Base-by-base conservation (phyloP, 2,113 vertebrate genomes). In the Hymenochirus boettgeri region DNA sequence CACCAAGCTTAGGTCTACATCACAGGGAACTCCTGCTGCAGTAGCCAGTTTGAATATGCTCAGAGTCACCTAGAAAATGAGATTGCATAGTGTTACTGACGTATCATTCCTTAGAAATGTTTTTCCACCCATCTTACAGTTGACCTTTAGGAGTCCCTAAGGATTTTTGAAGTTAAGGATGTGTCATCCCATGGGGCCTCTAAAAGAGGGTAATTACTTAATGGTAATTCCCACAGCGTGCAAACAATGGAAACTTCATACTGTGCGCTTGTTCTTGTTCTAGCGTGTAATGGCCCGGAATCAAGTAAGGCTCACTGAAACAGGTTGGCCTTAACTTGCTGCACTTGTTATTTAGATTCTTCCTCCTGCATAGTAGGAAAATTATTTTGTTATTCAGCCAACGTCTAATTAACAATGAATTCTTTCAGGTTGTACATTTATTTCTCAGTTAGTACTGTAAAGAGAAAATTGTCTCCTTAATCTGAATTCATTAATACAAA, bases 41-140 rank as follows among this genome's bases (percentile, higher is more conserved):
- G 91, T 88, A 1, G 92, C 91, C 82, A 98, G 60, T 78, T 95
- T 91, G 13, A 88, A 97, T 57, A 99, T 73, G 35, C 78, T 87
- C 51, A 96, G 71, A 10, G 91, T 89, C 74, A 90, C 88, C 95
- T 97, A 76, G 31, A 37, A 70, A 42, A 53, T 25, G n/a, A 26
- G 17, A 67, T 29, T 2, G 6, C 18, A 51, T 5, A 35, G 35
- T n/a, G 17, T 65, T 65, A 57, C 13, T 58, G 27, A 27, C 11
- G 17, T 17, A 15, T 54, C 17, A 27, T 29, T 29, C 11, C 1
- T 33, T 21, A 9, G 13, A 12, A 37, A 21, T 33, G 7, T 33
- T 21, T 19, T 57, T 35, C 29, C 8, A 22, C 29, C 8, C 19
- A 33, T 57, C 10, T n/a, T 55, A 9, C 37, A 18, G 29, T 35